These are phyloP conservation scores for Tuta absoluta DNA, from an alignment of 2,888 invertebrate species.

Conservation along the genomic window DNA sequence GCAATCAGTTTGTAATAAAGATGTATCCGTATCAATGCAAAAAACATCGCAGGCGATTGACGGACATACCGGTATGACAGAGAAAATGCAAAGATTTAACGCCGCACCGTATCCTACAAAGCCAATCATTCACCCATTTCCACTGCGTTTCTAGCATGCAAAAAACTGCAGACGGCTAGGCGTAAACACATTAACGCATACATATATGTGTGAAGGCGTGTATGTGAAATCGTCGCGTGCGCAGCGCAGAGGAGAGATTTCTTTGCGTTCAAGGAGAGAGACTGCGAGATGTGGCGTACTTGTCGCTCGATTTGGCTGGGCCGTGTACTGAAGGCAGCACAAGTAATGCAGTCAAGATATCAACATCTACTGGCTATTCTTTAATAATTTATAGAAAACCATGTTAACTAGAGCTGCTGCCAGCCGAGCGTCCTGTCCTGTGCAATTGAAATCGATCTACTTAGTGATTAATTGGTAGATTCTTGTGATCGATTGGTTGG, in stretches of 20 bases:
- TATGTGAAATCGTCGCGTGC: constrained; percentile 75
- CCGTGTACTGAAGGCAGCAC: neutral
- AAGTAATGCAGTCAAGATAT: too few species aligned
- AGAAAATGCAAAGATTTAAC: constrained; percentile 18
- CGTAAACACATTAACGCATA: constrained; percentile 26
- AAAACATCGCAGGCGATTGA: neutral
- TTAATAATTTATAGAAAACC: too few species aligned
- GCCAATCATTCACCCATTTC: constrained; percentile 21
- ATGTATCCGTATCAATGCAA: neutral
- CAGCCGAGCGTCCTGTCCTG: constrained; percentile 25
- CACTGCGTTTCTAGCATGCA: constrained; percentile 25
- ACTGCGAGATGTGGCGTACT: constrained; percentile 36
- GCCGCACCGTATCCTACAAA: constrained; percentile 16
- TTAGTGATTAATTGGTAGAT: constrained; percentile 16
- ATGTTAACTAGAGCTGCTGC: too few species aligned
- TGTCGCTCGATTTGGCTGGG: constrained; percentile 36
- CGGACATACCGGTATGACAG: constrained; percentile 2
- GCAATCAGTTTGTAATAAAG: neutral
- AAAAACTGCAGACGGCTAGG: constrained; percentile 24
- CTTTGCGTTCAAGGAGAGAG: constrained; percentile 72
- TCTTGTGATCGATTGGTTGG: constrained; percentile 11
- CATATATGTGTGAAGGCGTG: constrained; percentile 41
- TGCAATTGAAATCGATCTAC: constrained; percentile 17
- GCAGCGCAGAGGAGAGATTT: constrained; percentile 67
- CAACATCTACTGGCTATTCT: too few species aligned